Evolutionary conservation across 2,888 invertebrate genomes (phyloP), one percentile per base, ranked within the genome.

Genomic region (Ichneumoninae sp.): DNA sequence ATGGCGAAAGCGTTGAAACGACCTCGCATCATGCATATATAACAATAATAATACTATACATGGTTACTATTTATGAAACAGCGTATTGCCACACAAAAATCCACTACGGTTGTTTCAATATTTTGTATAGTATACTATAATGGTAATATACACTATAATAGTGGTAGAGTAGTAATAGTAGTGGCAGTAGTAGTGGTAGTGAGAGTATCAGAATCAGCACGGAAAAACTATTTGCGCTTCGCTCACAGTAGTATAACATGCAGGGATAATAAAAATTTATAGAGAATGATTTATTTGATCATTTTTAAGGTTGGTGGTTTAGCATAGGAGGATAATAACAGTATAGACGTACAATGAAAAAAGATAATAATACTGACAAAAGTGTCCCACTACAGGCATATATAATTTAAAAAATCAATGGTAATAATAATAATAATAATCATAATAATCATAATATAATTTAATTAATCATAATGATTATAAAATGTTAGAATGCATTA

Each of bases 211-310:
- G 72, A 77, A 62, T 62, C 74, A 84, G 80, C 78, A 84, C 81
- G 81, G 52, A 65, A 79, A 78, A 78, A 84, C 78, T 82, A 77
- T 77, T 79, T 44, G 75, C 81, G 70, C 84, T 80, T 62, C 80
- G 74, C 81, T 84, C 75, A 78, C 70, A 75, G 70, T 78, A 66
- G 66, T 75, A 82, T 87, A 89, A 77, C 88, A 84, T 89, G 89
- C 89, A 89, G 86, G 89, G 87, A 86, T 88, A 89, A 86, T 79
- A 79, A 83, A 84, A 84, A 87, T 90, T 90, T 90, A 90, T 88
- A 90, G 87, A 90, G 88, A 90, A 90, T 90, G 84, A 90, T 90
- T 90, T 90, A 90, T 89, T 89, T 88, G 86, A 88, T 90, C 87
- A 87, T 89, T 90, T 84, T 90, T 90, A 90, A 89, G 88, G 90